These are phyloP conservation scores for Alexandromys fortis DNA, from an alignment of 2,113 vertebrate genomes.

Conservation along the genomic window DNA sequence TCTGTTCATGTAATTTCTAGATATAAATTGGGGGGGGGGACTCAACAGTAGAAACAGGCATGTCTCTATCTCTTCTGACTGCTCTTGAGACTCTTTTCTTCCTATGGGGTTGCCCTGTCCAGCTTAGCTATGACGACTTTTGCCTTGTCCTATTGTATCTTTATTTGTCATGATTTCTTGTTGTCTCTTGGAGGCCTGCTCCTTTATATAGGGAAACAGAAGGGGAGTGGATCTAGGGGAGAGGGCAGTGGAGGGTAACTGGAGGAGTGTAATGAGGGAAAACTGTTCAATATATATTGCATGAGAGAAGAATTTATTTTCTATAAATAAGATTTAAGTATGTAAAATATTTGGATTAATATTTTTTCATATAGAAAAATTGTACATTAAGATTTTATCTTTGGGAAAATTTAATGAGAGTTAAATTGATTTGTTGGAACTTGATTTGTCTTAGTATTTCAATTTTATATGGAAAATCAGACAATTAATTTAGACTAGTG, in stretches of 20 bases:
- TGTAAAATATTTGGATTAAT: background rate
- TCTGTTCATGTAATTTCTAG: no score
- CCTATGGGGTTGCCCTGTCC: background rate
- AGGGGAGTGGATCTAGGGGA: background rate
- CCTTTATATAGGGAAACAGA: background rate
- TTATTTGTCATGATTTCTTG: background rate
- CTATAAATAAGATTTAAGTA: background rate
- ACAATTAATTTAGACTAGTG: background rate
- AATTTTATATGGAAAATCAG: background rate
- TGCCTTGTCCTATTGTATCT: background rate
- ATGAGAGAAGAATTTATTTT: background rate
- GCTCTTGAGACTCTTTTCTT: background rate
- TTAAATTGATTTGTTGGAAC: background rate
- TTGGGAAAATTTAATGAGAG: background rate
- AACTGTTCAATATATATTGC: background rate
- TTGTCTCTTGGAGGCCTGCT: background rate
- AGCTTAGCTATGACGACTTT: background rate
- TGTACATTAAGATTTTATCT: background rate
- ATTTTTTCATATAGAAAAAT: constrained; percentile 18
- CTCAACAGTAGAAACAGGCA: background rate
- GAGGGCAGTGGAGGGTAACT: background rate
- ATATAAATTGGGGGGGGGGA: no score
- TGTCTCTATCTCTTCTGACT: background rate
- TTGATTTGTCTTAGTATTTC: background rate
- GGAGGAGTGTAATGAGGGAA: background rate